Conservation (phyloP, 1,140 invertebrate genomes). For the Stegodyphus dumicola region DNA sequence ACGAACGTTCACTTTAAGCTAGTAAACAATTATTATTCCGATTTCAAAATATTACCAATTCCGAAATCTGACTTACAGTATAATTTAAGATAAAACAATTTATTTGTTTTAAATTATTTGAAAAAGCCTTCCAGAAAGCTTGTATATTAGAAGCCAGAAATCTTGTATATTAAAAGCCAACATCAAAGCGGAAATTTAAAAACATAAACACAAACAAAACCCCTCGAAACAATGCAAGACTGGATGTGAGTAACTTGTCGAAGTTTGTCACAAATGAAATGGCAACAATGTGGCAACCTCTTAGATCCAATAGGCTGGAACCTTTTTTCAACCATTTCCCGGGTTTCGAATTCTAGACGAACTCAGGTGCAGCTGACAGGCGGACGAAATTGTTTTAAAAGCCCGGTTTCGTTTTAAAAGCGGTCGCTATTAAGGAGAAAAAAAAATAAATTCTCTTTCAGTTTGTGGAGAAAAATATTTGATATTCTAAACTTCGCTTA, state of each 20-base stretch:
- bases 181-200: too few species aligned
- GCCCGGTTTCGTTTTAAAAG: constrained; percentile 10
- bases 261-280: constrained; percentile 14
- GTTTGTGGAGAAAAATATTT: not conserved
- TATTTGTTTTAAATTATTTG: too few species aligned
- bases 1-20: too few species aligned
- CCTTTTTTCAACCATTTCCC: not conserved
- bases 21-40: too few species aligned
- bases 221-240: not conserved
- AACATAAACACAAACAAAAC: not conserved
- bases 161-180: too few species aligned
- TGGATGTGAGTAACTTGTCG: not conserved
- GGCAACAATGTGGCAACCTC: not conserved
- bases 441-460: not conserved
- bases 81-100: too few species aligned
- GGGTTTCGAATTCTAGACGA: not conserved
- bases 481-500: too few species aligned
- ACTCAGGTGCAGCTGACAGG: constrained; percentile 16
- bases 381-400: constrained; percentile 18
- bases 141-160: too few species aligned
- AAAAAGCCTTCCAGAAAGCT: too few species aligned
- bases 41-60: too few species aligned
- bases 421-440: not conserved
- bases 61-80: too few species aligned
- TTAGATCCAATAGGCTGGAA: not conserved